Evolutionary conservation across 2,888 invertebrate genomes (phyloP).

Genomic region (Caenorhabditis parvicauda): DNA sequence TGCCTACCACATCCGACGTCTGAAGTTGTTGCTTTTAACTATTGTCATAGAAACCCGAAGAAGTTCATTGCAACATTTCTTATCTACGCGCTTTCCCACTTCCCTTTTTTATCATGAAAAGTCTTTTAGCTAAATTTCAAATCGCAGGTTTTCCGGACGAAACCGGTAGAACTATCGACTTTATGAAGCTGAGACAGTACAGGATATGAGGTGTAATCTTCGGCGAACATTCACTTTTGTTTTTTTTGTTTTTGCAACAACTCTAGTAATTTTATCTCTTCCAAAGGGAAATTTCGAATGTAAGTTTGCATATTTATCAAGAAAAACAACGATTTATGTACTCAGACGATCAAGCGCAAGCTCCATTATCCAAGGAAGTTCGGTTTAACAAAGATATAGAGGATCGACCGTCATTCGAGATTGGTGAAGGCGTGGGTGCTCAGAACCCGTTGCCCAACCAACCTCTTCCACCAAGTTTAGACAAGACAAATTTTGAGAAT

Average conservation of each 20-base stretch:
- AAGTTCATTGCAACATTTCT: too few relatives aligned
- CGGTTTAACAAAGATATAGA: background rate
- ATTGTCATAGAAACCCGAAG: too few relatives aligned
- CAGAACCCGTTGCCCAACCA: conserved; percentile 39
- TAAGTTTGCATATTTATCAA: conserved; percentile 22
- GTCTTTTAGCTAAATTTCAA: too few relatives aligned
- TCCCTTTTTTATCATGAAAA: too few relatives aligned
- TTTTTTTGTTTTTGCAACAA: conserved; percentile 50
- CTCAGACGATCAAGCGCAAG: conserved; percentile 35
- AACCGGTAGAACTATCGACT: background rate
- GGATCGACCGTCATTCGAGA: background rate
- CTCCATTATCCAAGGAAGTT: conserved; percentile 25
- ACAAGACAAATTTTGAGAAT: conserved; percentile 13
- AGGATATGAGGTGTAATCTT: conserved; percentile 54
- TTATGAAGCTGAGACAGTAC: conserved; percentile 3
- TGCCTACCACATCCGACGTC: too few relatives aligned
- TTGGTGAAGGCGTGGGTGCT: conserved; percentile 9
- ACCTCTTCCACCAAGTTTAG: conserved; percentile 37
- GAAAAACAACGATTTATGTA: background rate
- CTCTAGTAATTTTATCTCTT: conserved; percentile 50
- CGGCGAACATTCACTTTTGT: conserved; percentile 51
- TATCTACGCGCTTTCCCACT: conserved; percentile 10
- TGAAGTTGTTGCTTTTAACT: too few relatives aligned
- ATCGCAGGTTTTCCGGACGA: conserved; percentile 3
- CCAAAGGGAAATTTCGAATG: conserved; percentile 37